Conservation (phyloP, 2,888 invertebrate genomes). For the Caenorhabditis japonica region DNA sequence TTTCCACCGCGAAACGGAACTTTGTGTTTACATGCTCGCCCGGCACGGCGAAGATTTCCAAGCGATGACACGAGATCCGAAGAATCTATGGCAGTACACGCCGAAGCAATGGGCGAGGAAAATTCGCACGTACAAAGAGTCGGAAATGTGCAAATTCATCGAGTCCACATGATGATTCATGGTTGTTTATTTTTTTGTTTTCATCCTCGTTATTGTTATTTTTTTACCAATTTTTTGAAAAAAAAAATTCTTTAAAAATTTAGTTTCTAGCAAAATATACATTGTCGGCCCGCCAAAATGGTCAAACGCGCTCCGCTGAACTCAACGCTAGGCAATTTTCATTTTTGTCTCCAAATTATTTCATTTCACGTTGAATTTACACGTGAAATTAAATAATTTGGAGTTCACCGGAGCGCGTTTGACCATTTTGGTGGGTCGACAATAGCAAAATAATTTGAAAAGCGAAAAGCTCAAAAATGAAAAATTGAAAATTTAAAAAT, state of each 20-base stretch:
- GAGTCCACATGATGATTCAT: conserved; percentile 13
- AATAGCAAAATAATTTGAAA: too few relatives aligned
- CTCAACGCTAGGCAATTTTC: too few relatives aligned
- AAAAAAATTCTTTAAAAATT: background rate
- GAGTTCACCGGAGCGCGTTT: too few relatives aligned
- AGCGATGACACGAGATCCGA: conserved; percentile 73
- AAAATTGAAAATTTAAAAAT: too few relatives aligned
- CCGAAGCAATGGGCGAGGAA: conserved; percentile 72
- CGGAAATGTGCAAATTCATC: conserved; percentile 52
- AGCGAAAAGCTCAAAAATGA: too few relatives aligned
- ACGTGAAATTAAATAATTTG: too few relatives aligned
- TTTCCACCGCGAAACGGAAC: conserved; percentile 66
- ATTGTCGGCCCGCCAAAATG: too few relatives aligned
- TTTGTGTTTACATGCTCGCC: conserved; percentile 70
- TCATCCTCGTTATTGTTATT: conserved; percentile 39
- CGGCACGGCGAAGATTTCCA: conserved; percentile 70
- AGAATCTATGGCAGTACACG: conserved; percentile 73
- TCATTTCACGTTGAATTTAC: too few relatives aligned
- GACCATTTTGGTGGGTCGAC: too few relatives aligned
- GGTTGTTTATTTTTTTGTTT: conserved; percentile 18
- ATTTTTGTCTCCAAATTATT: too few relatives aligned
- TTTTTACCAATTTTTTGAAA: background rate
- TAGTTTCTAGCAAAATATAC: too few relatives aligned
- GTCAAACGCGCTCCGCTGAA: too few relatives aligned
- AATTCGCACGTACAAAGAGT: conserved; percentile 66